Evolutionary conservation across 1,140 invertebrate genomes (phyloP).

Genomic region (Argopecten irradians): DNA sequence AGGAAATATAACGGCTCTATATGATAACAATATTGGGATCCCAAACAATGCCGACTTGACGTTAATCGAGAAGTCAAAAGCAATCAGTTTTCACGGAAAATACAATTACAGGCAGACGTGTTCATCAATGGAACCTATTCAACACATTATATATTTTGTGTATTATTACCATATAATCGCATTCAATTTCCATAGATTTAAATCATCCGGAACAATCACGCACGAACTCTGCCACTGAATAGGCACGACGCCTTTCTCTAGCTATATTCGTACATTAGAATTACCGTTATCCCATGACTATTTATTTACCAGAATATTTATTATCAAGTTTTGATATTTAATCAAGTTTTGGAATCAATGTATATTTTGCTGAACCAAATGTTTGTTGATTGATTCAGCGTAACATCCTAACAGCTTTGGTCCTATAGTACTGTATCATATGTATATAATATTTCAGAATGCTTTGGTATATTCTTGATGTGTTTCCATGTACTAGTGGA

Average conservation of each 20-base stretch:
- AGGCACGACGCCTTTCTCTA: background rate
- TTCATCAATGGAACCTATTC: background rate
- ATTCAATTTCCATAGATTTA: conserved; percentile 11
- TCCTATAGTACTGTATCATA: too few relatives aligned
- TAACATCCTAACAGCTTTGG: too few relatives aligned
- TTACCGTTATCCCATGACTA: background rate
- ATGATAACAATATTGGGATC: background rate
- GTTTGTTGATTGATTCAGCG: too few relatives aligned
- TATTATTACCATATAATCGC: background rate
- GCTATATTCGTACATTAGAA: background rate
- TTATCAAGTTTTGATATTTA: background rate
- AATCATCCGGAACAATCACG: background rate
- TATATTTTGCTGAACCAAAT: too few relatives aligned
- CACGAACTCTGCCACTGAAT: background rate
- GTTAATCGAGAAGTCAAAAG: background rate
- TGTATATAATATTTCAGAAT: too few relatives aligned
- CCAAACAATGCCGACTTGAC: background rate
- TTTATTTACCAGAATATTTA: background rate
- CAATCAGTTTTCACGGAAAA: background rate
- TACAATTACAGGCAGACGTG: background rate
- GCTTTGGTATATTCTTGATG: too few relatives aligned
- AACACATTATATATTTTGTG: conserved; percentile 1
- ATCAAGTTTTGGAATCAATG: too few relatives aligned
- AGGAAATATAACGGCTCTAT: background rate
- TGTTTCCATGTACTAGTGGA: too few relatives aligned